phyloP scores from a whole-genome alignment of 2,888 invertebrate genomes.

The Fragum sueziense region DNA sequence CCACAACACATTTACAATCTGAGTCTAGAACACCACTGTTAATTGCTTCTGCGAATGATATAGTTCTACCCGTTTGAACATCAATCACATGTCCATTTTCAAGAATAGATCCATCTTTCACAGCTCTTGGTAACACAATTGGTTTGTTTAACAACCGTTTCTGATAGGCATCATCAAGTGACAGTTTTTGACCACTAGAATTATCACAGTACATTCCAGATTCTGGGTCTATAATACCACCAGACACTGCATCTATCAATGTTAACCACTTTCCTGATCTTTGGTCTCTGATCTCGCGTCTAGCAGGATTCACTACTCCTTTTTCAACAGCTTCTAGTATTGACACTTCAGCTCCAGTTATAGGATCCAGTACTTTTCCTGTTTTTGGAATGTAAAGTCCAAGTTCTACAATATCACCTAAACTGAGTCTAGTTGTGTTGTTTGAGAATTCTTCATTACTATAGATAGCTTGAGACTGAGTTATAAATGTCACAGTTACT shows the following conservation, averaged over 20 bases:
- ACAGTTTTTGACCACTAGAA: constrained; percentile 88
- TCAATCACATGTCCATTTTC: constrained; percentile 86
- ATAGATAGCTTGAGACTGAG: constrained; percentile 77
- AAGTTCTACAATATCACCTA: constrained; percentile 82
- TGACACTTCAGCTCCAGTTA: constrained; percentile 84
- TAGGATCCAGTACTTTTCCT: constrained; percentile 83
- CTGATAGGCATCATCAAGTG: constrained; percentile 92
- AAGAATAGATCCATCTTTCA: constrained; percentile 85
- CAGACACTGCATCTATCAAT: constrained; percentile 94
- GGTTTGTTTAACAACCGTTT: constrained; percentile 84
- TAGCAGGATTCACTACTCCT: constrained; percentile 87
- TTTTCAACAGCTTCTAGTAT: constrained; percentile 88
- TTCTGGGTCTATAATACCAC: constrained; percentile 91
- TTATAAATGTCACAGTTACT: constrained; percentile 75
- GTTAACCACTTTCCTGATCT: constrained; percentile 93
- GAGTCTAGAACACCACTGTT: constrained; percentile 94
- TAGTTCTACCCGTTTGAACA: constrained; percentile 88
- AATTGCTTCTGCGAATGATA: constrained; percentile 93
- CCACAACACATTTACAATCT: constrained; percentile 91
- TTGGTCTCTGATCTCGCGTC: constrained; percentile 91
- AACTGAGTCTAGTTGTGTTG: constrained; percentile 73
- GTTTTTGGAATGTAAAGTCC: constrained; percentile 82
- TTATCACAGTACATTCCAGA: constrained; percentile 91
- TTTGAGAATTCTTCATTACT: constrained; percentile 67
- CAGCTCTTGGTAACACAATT: constrained; percentile 94